phyloP scores from a whole-genome alignment of 1,140 invertebrate genomes.

The Trichomalopsis sarcophagae region DNA sequence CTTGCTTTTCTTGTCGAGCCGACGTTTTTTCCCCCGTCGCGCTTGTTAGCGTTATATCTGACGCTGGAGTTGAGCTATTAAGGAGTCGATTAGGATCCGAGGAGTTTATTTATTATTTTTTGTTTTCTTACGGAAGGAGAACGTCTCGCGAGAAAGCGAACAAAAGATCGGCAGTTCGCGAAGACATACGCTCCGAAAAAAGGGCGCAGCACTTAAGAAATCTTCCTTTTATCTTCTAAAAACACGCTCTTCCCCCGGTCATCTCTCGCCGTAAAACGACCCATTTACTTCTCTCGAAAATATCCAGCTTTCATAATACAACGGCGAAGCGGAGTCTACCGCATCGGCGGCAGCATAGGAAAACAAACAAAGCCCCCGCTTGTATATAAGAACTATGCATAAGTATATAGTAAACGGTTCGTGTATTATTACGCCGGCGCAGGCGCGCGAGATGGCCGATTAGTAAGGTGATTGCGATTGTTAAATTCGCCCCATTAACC shows the following conservation, averaged over 20 bases:
- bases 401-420: neutral
- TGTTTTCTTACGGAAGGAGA: too few relatives aligned
- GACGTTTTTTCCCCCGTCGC: too few relatives aligned
- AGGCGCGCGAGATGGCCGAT: neutral
- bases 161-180: too few relatives aligned
- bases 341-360: neutral
- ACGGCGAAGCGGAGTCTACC: neutral
- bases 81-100: neutral
- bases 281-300: neutral
- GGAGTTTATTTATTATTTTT: too few relatives aligned
- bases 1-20: neutral
- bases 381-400: neutral
- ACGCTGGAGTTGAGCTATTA: too few relatives aligned
- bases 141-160: too few relatives aligned
- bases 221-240: neutral
- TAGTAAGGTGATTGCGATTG: neutral
- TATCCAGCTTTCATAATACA: neutral
- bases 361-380: too few relatives aligned
- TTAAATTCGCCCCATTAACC: conserved; percentile 1
- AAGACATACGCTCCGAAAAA: neutral
- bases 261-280: too few relatives aligned
- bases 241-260: neutral
- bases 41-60: too few relatives aligned
- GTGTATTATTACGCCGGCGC: neutral
- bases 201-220: neutral